Base-by-base conservation (phyloP, 2,888 invertebrate genomes). In the Agriotes lineatus region DNA sequence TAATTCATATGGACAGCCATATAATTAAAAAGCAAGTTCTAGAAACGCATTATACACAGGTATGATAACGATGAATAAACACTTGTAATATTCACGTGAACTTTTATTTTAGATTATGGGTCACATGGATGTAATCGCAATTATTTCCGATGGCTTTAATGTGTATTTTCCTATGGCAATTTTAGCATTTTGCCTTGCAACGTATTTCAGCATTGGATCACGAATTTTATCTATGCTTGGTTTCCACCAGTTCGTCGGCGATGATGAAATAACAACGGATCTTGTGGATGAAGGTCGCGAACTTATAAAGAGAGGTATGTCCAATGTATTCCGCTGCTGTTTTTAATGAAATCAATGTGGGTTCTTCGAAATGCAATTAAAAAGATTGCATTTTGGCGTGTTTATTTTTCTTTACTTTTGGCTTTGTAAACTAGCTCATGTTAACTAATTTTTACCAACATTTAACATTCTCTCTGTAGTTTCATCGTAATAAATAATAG, bases 161-260 rank as follows among this genome's bases (percentile, higher is more conserved):
- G 94, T 99, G 62, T 99, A 99, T 86, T 97, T 99, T 84, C 99
- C 99, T 0, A 98, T 99, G 90, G 91, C 95, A 68, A 97, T 99
- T 82, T 89, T 99, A 67, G 89, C 93, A 42, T 91, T 99, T 76
- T 98, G 99, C 80, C 85, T 95, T 64, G 94, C 97, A 64, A 99
- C 98, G 0, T 97, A 96, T 87, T 95, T 96, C 81, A 95, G 95
- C 77, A 86, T 99, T 44, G 99, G 99, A 61, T 94, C 96, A 63
- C 90, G 97, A 56, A 86, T 97, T 63, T 87, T 99, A 33, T 95
- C 96, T 61, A 88, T 94, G 72, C 88, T 99, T 73, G 99, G 97
- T 33, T 96, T 97, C 84, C 97, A 99, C 83, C 99, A 99, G 86
- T 99, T 99, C 82, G 90, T 99, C 44, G 96, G 94, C 0, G 96